A percentile compares a stretch with the other conserved stretches of the same genome.
Evolutionary conservation across 2,888 invertebrate genomes (phyloP).

Genomic region (Eulithis prunata): DNA sequence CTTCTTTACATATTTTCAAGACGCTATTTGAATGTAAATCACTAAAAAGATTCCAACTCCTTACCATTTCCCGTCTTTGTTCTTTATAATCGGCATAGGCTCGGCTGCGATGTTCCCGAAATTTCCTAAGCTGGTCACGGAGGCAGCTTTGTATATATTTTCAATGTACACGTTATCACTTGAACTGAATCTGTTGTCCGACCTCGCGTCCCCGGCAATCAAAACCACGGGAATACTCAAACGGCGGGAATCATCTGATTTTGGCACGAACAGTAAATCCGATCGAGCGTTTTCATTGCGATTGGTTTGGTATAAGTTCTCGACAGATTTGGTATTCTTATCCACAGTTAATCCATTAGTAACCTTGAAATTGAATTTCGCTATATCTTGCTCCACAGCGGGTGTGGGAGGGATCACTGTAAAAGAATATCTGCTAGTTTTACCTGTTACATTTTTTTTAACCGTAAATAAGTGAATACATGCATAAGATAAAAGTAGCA

Average conservation of each 20-base stretch:
- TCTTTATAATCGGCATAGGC: slow-evolving; percentile 78
- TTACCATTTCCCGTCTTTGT: slow-evolving; percentile 81
- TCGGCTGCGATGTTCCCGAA: slow-evolving; percentile 73
- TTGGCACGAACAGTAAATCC: slow-evolving; percentile 68
- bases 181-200: slow-evolving; percentile 73
- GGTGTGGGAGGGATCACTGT: slow-evolving; percentile 79
- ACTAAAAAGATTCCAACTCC: slow-evolving; percentile 33
- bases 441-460: not conserved
- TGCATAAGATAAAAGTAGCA: no score
- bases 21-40: slow-evolving; percentile 37
- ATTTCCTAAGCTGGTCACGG: slow-evolving; percentile 76
- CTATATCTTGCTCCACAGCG: slow-evolving; percentile 61
- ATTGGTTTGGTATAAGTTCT: slow-evolving; percentile 65
- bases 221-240: slow-evolving; percentile 76
- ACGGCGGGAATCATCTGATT: slow-evolving; percentile 67
- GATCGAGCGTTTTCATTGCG: slow-evolving; percentile 59
- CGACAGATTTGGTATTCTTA: slow-evolving; percentile 66
- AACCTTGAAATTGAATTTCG: slow-evolving; percentile 67
- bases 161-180: slow-evolving; percentile 73
- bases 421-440: slow-evolving; percentile 39
- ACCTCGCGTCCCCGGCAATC: slow-evolving; percentile 63
- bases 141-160: slow-evolving; percentile 77
- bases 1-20: slow-evolving; percentile 35
- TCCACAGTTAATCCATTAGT: slow-evolving; percentile 47
- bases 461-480: no score